These are phyloP conservation scores for Ceratosolen fusciceps DNA, from an alignment of 1,140 invertebrate genomes.

Conservation along the genomic window DNA sequence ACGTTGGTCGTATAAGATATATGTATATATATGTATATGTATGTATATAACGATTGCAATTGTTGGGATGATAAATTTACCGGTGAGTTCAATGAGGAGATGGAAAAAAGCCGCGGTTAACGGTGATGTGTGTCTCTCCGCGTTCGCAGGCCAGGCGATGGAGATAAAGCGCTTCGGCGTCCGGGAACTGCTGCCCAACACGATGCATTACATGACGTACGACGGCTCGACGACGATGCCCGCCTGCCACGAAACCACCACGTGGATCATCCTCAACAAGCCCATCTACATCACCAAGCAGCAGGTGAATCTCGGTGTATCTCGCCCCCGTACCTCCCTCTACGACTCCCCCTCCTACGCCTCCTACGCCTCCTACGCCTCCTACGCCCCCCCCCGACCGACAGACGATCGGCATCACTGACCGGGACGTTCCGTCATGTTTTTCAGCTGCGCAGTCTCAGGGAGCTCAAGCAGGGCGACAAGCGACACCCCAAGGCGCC, in stretches of 20 bases:
- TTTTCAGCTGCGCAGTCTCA: conserved; percentile 82
- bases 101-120: no score
- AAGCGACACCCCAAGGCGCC: conserved; percentile 87
- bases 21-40: no score
- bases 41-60: background rate
- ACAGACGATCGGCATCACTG: background rate
- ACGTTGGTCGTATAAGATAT: no score
- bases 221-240: conserved; percentile 96
- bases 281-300: conserved; percentile 96
- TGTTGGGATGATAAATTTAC: background rate
- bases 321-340: no score
- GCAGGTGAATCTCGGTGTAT: conserved; percentile 77
- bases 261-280: conserved; percentile 96
- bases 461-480: conserved; percentile 90
- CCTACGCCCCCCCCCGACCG: no score
- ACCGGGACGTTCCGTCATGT: background rate
- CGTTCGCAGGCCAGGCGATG: conserved; percentile 80
- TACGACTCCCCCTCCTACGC: no score
- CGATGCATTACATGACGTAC: conserved; percentile 97
- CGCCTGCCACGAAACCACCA: conserved; percentile 92
- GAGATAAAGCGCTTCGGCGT: conserved; percentile 87
- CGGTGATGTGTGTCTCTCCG: no score
- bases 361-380: no score
- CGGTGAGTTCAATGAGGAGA: no score
- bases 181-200: conserved; percentile 88